Percentiles rank a stretch among this genome's conserved stretches.
These are phyloP conservation scores for Xanthia icteritia DNA, from an alignment of 2,888 invertebrate species.

Conservation along the genomic window DNA sequence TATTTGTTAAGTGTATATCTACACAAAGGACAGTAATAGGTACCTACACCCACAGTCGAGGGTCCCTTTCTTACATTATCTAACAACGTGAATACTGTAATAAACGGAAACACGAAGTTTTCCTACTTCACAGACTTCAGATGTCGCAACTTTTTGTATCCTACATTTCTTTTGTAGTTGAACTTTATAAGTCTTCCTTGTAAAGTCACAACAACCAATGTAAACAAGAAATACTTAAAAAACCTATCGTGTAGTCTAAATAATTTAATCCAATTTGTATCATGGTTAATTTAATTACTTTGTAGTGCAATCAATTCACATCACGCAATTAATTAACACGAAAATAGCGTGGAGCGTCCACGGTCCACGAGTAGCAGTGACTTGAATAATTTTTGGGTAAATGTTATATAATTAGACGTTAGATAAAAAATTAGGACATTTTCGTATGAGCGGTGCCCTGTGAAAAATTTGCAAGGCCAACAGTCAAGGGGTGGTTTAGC, in stretches of 20 bases:
- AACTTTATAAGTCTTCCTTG: slow-evolving; percentile 33
- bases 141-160: slow-evolving; percentile 40
- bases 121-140: slow-evolving; percentile 31
- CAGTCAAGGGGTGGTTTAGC: slow-evolving; percentile 63
- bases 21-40: slow-evolving; percentile 10
- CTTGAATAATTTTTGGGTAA: slow-evolving; percentile 36
- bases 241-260: slow-evolving; percentile 25
- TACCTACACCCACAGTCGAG: background rate
- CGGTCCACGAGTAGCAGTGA: slow-evolving; percentile 28
- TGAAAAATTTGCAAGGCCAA: slow-evolving; percentile 66
- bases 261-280: slow-evolving; percentile 41
- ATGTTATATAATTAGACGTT: slow-evolving; percentile 13
- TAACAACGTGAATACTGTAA: slow-evolving; percentile 17
- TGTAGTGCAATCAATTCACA: slow-evolving; percentile 56
- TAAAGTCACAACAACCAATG: slow-evolving; percentile 19
- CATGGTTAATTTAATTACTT: slow-evolving; percentile 50
- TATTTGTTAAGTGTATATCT: slow-evolving; percentile 21
- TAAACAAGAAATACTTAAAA: slow-evolving; percentile 28
- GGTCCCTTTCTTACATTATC: slow-evolving; percentile 9
- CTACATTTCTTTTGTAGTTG: slow-evolving; percentile 33
- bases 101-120: slow-evolving; percentile 37
- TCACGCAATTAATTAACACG: slow-evolving; percentile 53
- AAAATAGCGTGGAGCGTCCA: slow-evolving; percentile 43
- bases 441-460: slow-evolving; percentile 62
- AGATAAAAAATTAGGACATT: slow-evolving; percentile 35